These are phyloP conservation scores for Centropus unirufus DNA, from an alignment of 2,113 vertebrate genomes.

Conservation along the genomic window DNA sequence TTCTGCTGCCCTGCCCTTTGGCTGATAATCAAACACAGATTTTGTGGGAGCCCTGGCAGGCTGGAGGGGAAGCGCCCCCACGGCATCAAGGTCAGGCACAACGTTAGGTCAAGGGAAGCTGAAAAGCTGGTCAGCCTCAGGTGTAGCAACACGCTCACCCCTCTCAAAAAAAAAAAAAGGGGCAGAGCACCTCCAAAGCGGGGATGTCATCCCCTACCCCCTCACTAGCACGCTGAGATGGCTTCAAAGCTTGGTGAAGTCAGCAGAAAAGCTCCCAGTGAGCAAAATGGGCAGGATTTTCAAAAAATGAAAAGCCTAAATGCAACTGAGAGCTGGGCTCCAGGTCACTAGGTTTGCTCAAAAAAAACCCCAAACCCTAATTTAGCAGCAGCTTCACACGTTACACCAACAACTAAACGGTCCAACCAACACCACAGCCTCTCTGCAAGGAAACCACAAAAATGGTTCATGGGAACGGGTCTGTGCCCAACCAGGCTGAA, in stretches of 20 bases:
- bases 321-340: background rate
- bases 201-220: background rate
- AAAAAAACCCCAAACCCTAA: fast-evolving
- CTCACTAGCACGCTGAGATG: background rate
- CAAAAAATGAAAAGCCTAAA: background rate
- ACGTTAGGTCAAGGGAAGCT: background rate
- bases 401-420: fast-evolving
- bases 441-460: fast-evolving
- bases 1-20: background rate
- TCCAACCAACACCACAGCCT: background rate
- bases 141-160: background rate
- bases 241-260: background rate
- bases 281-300: background rate
- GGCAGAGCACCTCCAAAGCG: background rate
- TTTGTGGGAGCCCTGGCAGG: background rate
- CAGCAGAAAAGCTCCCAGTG: background rate
- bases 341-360: background rate
- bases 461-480: background rate
- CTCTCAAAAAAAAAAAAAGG: background rate
- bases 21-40: background rate
- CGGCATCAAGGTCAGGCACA: background rate
- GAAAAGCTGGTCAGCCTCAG: background rate
- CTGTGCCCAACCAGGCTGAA: background rate
- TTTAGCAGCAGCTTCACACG: background rate
- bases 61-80: background rate